Conservation (phyloP, 2,113 vertebrate species). For the Penelope pileata region DNA sequence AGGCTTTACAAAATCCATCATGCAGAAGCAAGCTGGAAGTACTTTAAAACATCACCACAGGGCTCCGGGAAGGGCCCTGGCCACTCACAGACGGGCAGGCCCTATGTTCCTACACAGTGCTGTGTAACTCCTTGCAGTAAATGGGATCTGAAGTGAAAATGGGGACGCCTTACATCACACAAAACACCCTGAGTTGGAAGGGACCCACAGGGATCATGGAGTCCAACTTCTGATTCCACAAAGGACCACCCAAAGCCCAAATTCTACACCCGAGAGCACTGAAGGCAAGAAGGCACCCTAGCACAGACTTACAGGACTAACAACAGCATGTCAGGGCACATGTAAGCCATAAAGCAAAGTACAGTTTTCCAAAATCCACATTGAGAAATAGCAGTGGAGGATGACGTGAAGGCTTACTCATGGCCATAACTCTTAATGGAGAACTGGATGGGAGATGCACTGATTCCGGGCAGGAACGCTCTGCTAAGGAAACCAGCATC, state of each 20-base stretch:
- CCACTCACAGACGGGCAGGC: background rate
- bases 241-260: background rate
- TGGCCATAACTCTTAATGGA: background rate
- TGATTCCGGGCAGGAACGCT: too few relatives aligned
- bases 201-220: background rate
- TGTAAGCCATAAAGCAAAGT: background rate
- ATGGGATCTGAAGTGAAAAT: background rate
- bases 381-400: background rate
- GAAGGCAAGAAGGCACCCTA: background rate
- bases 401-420: rapidly evolving
- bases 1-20: background rate
- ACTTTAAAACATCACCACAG: background rate
- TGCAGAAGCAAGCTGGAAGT: background rate
- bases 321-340: background rate
- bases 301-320: background rate
- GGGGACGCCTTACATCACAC: rapidly evolving
- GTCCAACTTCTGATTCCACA: background rate
- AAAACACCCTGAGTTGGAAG: background rate
- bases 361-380: background rate
- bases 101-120: too few relatives aligned
- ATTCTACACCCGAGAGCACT: background rate
- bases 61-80: too few relatives aligned
- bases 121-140: background rate
- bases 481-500: too few relatives aligned
- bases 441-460: background rate